Evolutionary conservation across 2,113 vertebrate species (phyloP).

Genomic region (Egretta garzetta): DNA sequence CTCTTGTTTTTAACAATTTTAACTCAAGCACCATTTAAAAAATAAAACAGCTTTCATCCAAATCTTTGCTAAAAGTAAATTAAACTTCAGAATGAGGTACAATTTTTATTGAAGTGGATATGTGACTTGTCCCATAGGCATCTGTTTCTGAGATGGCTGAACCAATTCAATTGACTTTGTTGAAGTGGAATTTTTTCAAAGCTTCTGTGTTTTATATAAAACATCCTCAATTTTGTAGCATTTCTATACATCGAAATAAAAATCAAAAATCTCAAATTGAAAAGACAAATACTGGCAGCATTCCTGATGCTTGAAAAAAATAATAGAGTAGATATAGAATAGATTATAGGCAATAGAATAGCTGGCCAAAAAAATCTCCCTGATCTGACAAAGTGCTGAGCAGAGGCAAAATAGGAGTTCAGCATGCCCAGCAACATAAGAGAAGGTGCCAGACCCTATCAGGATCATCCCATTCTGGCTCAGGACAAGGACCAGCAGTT

Average conservation of each 20-base stretch:
- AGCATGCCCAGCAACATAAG: neutral
- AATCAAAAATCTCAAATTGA: neutral
- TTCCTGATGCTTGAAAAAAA: neutral
- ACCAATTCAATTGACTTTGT: neutral
- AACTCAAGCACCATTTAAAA: neutral
- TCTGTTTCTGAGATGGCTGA: neutral
- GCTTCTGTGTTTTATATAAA: neutral
- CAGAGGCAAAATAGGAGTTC: neutral
- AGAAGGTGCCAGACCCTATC: neutral
- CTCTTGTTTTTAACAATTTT: neutral
- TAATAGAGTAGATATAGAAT: neutral
- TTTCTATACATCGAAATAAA: neutral
- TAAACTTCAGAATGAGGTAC: neutral
- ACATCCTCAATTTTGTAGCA: neutral
- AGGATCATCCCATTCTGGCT: neutral
- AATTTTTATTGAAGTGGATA: neutral
- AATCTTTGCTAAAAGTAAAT: neutral
- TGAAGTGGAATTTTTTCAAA: neutral
- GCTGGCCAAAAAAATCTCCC: neutral
- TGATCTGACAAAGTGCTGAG: neutral
- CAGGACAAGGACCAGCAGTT: neutral
- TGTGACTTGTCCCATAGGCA: neutral
- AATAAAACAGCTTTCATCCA: neutral
- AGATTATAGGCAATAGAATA: neutral
- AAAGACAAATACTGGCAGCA: slow-evolving; percentile 12